Evolutionary conservation across 2,113 vertebrate species (phyloP), one percentile per base, ranked within the genome.

Genomic region (Scortum barcoo): DNA sequence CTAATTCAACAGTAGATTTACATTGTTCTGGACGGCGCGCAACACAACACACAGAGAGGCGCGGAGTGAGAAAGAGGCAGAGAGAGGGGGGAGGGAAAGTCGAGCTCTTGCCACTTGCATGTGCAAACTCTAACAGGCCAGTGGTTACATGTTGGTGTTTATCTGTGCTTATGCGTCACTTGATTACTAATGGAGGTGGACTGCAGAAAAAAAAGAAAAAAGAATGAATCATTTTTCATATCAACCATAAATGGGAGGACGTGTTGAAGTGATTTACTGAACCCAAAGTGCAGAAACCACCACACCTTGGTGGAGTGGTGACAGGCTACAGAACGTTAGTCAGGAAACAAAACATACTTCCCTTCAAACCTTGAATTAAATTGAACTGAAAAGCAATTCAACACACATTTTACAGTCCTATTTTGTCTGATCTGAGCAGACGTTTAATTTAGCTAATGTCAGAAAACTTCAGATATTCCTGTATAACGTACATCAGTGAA

Each of bases 1-100:
- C 84, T 90, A 85, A 87, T 89, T 87, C 85, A 90, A 89, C 86
- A 88, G 69, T 70, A 81, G 80, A 90, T 91, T 86, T 89, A 86
- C 89, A 89, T 86, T 91, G 89, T 89, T 89, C 85, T 81, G 91
- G 85, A 78, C 57, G 78, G 69, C 6, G 67, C 66, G 51, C 50
- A 67, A 22, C 70, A 51, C 53, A 30, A 60, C 48, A 74, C 26
- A 74, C 26, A 74, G 20, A 42, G 17, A 70, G 14, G 46, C 7
- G 48, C 26, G 5, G 5, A 67, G 8, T 17, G 50, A 57, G 33
- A 19, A 1, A 54, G 56, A 36, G 36, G 48, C 22, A 4, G 26
- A 33, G 36, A 4, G 26, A 33, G 36, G n/a, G 30, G n/a, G 28
- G 40, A 19, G 51, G 5, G 26, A 14, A 7, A 60, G 42, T 57